Evolutionary conservation across 2,888 invertebrate species (phyloP).

Genomic region (Chrysina gloriosa): DNA sequence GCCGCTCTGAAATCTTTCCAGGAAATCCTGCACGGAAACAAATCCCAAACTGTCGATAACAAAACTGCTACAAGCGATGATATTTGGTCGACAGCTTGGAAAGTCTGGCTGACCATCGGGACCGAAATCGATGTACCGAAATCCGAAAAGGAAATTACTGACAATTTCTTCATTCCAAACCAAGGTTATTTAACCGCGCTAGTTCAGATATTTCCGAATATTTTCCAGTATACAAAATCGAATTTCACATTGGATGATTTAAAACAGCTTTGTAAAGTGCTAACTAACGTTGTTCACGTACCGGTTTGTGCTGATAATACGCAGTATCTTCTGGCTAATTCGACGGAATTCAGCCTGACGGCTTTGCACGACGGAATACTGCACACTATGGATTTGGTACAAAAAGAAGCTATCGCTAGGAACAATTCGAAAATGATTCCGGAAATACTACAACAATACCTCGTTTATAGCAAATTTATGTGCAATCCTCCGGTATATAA

Average conservation of each 20-base stretch:
- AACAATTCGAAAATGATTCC: conserved; percentile 72
- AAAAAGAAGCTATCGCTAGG: conserved; percentile 77
- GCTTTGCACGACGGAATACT: conserved; percentile 87
- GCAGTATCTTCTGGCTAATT: conserved; percentile 82
- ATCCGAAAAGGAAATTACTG: conserved; percentile 55
- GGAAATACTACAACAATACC: conserved; percentile 74
- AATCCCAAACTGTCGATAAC: conserved; percentile 64
- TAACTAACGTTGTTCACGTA: conserved; percentile 82
- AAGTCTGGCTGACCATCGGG: conserved; percentile 91
- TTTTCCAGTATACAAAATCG: conserved; percentile 85
- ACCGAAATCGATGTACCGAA: conserved; percentile 77
- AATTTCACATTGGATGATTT: conserved; percentile 80
- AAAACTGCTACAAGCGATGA: conserved; percentile 64
- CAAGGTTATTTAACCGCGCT: conserved; percentile 94
- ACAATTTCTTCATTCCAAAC: conserved; percentile 85
- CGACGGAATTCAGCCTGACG: conserved; percentile 80
- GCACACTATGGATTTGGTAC: conserved; percentile 88
- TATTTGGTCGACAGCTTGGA: conserved; percentile 86
- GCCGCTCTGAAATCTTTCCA: conserved; percentile 97
- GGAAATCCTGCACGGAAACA: conserved; percentile 85
- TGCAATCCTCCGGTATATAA: conserved; percentile 74
- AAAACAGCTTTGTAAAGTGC: conserved; percentile 79
- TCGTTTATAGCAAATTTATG: conserved; percentile 77
- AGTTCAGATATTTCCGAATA: conserved; percentile 94
- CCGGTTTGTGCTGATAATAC: conserved; percentile 85